These are phyloP conservation scores for Macrochelys suwanniensis DNA, from an alignment of 2,797 vertebrate genomes.

Conservation along the genomic window DNA sequence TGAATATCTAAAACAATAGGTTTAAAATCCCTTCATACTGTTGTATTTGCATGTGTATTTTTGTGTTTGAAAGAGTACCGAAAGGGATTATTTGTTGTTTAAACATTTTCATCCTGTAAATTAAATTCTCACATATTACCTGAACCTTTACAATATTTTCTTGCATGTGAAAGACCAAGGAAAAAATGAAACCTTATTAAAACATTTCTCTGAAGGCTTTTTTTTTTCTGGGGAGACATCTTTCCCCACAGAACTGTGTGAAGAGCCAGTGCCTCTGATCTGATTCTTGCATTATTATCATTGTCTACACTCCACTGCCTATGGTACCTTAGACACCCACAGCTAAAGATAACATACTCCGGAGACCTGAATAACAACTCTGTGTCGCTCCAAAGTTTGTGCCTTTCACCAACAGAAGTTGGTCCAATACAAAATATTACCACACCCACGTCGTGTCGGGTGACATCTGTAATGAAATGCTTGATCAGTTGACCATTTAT, in stretches of 20 bases:
- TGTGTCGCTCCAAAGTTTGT: background rate
- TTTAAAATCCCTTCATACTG: background rate
- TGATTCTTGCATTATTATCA: background rate
- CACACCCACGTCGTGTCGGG: no score
- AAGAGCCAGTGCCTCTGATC: background rate
- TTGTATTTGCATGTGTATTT: background rate
- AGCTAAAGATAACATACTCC: background rate
- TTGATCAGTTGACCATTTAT: background rate
- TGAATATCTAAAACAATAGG: constrained; percentile 31
- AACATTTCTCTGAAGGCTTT: background rate
- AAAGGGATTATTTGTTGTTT: background rate
- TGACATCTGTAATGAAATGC: background rate
- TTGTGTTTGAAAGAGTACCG: background rate
- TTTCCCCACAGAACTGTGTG: background rate
- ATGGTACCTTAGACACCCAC: background rate
- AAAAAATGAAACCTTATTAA: background rate
- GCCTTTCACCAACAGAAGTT: background rate
- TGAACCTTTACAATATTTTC: background rate
- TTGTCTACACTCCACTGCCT: background rate
- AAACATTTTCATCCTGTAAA: background rate
- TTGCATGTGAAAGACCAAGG: background rate
- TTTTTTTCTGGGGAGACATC: background rate
- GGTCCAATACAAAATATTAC: background rate
- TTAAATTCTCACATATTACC: background rate
- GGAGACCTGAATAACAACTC: background rate